These are phyloP conservation scores for Drosophila ananassae DNA, from an alignment of 1,140 invertebrate genomes.

Conservation along the genomic window DNA sequence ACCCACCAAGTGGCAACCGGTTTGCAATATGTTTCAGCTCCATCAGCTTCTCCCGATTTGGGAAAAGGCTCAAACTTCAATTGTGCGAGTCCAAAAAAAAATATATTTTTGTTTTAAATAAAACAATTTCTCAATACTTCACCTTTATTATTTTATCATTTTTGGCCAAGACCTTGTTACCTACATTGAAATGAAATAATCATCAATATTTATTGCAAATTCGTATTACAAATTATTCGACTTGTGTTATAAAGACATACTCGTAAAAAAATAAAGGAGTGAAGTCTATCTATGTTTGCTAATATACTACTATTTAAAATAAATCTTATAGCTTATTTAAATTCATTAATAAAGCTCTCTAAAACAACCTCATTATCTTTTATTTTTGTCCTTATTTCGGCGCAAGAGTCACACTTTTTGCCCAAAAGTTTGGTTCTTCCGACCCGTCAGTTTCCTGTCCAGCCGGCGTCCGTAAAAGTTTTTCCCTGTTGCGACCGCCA, in stretches of 20 bases:
- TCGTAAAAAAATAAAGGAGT: no score
- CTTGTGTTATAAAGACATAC: neutral
- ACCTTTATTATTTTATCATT: neutral
- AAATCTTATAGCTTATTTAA: no score
- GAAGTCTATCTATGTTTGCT: no score
- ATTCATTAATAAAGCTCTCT: no score
- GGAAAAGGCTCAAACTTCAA: constrained; percentile 3
- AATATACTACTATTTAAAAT: no score
- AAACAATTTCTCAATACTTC: neutral
- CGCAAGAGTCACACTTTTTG: neutral
- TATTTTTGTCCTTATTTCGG: neutral
- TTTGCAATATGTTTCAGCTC: constrained; percentile 40
- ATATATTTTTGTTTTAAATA: neutral
- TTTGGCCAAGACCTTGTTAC: neutral
- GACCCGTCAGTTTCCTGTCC: constrained; percentile 27
- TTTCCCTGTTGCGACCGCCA: constrained; percentile 58
- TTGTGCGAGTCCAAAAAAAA: neutral
- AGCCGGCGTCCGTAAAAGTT: constrained; percentile 41
- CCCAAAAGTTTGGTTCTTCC: constrained; percentile 9
- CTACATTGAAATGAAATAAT: neutral
- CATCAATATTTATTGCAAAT: neutral
- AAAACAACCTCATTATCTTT: no score
- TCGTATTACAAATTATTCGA: neutral
- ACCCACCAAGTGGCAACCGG: constrained; percentile 71
- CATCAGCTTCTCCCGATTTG: constrained; percentile 25